Conservation (phyloP, 2,797 vertebrate genomes). For the Poecilia gillii region DNA sequence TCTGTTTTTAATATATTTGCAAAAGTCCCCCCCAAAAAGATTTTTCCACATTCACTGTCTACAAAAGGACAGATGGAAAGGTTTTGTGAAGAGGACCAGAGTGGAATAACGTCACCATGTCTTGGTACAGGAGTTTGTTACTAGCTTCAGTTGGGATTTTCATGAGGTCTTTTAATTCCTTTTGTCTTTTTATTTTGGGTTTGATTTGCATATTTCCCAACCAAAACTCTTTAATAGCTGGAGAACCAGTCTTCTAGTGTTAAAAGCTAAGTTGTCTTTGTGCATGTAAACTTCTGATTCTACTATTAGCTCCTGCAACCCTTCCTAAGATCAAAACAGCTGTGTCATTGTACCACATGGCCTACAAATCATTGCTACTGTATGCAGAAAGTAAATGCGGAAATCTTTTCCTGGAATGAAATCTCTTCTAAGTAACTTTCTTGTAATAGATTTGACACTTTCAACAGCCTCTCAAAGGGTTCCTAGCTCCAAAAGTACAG, state of each 20-base stretch:
- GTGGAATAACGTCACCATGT: not conserved
- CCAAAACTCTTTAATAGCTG: too few species aligned
- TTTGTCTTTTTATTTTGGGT: too few species aligned
- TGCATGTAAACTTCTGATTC: not conserved
- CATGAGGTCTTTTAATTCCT: too few species aligned
- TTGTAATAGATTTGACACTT: not conserved
- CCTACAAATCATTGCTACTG: not conserved
- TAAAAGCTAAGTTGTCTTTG: not conserved
- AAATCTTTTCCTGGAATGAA: not conserved
- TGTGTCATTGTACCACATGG: not conserved
- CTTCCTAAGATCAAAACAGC: not conserved
- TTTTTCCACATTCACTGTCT: not conserved
- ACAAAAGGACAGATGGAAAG: not conserved
- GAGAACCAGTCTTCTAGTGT: not conserved
- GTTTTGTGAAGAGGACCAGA: not conserved
- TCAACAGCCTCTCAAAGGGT: slow-evolving; percentile 16
- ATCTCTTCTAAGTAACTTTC: not conserved
- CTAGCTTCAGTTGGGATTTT: too few species aligned
- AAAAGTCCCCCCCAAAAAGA: not conserved
- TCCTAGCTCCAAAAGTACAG: slow-evolving; percentile 36
- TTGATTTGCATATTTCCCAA: too few species aligned
- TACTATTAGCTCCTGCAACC: not conserved
- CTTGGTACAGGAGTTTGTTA: not conserved
- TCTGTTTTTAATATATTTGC: not conserved
- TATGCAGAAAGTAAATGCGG: not conserved